Base-by-base conservation (phyloP, 2,113 vertebrate species). In the Callipepla californica region DNA sequence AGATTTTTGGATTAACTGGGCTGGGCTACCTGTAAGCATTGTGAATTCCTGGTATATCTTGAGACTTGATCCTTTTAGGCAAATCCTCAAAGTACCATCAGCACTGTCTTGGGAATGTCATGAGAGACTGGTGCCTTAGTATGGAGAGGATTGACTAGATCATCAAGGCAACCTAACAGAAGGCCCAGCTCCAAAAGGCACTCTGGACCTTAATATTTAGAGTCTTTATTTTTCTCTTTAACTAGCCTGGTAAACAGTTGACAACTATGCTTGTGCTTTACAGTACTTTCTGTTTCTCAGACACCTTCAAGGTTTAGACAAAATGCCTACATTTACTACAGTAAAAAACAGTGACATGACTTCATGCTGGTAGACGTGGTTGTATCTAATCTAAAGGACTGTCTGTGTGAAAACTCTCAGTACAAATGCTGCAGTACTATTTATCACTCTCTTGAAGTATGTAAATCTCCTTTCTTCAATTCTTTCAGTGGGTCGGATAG, bases 121-220 rank as follows among this genome's bases (percentile, higher is more conserved):
- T 57, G 44, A 55, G 14, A 40, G 8, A 9, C 8, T 53, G n/a
- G 9, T 4, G 4, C 16, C 18, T 17, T 74, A 57, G 23, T 57
- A 61, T 8, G 7, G 13, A 22, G 28, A 77, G 59, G 0, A 0
- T 2, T 69, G 10, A 7, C 21, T 57, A 78, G 34, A 26, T 16
- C 25, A 81, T 47, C 28, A 87, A 66, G 11, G 7, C 6, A 92
- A 47, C 66, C 28, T 45, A 28, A 61, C 26, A 72, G 13, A 69
- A 30, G 5, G 1, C 38, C n/a, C 36, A 28, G 9, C 11, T 53
- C 51, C 51, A 28, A 53, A 16, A 53, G 14, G 51, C 7, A 25
- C 14, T 53, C 25, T 21, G 76, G 34, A 83, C 73, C 48, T 42
- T 65, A 11, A 47, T 32, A 11, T 61, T 32, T 84, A 21, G 7